These are phyloP conservation scores for Dascillus cervinus DNA, from an alignment of 2,888 invertebrate genomes.

Conservation along the genomic window DNA sequence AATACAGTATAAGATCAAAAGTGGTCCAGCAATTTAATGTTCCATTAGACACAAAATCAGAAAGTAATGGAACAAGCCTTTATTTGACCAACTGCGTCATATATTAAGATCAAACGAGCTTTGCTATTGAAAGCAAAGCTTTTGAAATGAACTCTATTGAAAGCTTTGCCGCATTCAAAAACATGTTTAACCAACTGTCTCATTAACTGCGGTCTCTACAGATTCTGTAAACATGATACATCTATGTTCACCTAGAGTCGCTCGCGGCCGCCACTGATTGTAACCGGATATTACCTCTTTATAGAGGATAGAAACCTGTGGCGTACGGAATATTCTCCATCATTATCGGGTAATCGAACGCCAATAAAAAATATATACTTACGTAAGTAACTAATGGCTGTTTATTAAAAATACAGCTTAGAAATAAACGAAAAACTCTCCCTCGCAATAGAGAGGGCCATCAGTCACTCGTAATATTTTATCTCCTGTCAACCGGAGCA, in stretches of 20 bases:
- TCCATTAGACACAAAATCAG: constrained; percentile 31
- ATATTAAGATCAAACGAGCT: constrained; percentile 43
- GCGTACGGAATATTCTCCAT: no score
- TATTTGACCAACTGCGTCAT: constrained; percentile 33
- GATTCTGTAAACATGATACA: constrained; percentile 33
- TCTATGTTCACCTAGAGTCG: constrained; percentile 15
- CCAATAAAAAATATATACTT: no score
- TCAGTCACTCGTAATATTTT: constrained; percentile 44
- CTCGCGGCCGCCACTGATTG: constrained; percentile 7
- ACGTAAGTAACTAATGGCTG: constrained; percentile 35
- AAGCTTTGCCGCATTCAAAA: constrained; percentile 33
- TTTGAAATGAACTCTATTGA: constrained; percentile 34
- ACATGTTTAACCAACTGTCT: constrained; percentile 33
- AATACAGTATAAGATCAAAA: constrained; percentile 20
- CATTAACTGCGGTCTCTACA: constrained; percentile 33
- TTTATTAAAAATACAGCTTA: constrained; percentile 38
- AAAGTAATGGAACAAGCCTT: constrained; percentile 26
- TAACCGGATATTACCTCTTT: no score
- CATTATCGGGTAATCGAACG: no score
- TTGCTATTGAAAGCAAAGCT: constrained; percentile 31
- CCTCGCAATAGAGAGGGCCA: constrained; percentile 35
- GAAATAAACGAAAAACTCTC: constrained; percentile 34
- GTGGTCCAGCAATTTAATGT: constrained; percentile 19
- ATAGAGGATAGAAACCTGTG: no score
- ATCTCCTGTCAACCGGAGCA: constrained; percentile 43